Conservation (phyloP, 2,888 invertebrate genomes). For the Yponomeuta sedellus region DNA sequence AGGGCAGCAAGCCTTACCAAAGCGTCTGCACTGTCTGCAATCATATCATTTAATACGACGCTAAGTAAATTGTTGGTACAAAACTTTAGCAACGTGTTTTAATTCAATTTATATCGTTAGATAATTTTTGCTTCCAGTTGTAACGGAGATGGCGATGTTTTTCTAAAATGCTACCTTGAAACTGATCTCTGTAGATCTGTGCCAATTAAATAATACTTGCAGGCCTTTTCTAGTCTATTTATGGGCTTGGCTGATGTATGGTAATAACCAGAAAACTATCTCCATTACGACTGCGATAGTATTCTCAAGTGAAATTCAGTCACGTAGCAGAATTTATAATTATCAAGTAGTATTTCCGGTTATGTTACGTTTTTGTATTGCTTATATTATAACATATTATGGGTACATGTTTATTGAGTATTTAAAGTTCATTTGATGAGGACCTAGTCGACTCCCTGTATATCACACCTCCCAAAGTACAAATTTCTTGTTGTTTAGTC, state of each 20-base stretch:
- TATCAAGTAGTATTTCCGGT: constrained; percentile 73
- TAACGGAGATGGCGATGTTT: constrained; percentile 35
- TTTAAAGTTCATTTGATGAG: constrained; percentile 76
- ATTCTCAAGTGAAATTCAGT: constrained; percentile 64
- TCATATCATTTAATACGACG: constrained; percentile 72
- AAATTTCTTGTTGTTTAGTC: constrained; percentile 78
- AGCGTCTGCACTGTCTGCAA: constrained; percentile 71
- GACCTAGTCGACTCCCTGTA: constrained; percentile 76
- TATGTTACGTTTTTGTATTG: constrained; percentile 75
- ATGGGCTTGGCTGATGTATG: constrained; percentile 34
- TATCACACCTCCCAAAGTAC: constrained; percentile 78
- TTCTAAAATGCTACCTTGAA: background rate
- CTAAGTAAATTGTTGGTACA: constrained; percentile 71
- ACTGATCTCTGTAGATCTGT: background rate
- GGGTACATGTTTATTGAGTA: constrained; percentile 74
- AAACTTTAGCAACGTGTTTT: constrained; percentile 66
- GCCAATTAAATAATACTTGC: constrained; percentile 8
- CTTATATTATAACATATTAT: constrained; percentile 71
- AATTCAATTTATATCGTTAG: constrained; percentile 72
- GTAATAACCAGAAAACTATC: constrained; percentile 22
- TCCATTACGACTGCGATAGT: constrained; percentile 49
- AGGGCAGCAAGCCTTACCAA: constrained; percentile 62
- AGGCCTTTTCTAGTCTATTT: constrained; percentile 56
- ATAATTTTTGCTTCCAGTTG: constrained; percentile 51
- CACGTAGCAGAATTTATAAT: constrained; percentile 73